Evolutionary conservation across 1,140 invertebrate species (phyloP).

Genomic region (Zaprionus gabonicus): DNA sequence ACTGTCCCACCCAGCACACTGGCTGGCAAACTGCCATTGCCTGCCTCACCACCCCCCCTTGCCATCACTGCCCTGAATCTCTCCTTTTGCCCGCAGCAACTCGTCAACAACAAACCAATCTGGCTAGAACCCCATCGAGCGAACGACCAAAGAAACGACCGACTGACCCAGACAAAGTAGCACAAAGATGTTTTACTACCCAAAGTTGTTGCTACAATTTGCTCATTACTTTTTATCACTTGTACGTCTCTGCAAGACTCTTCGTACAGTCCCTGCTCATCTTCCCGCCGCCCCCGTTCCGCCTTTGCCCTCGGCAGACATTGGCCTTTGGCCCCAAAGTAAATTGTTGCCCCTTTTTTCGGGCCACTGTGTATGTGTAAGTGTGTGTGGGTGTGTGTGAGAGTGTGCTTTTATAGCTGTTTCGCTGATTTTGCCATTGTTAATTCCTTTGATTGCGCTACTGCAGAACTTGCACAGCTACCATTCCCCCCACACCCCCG

Average conservation of each 20-base stretch:
- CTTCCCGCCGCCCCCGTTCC: not conserved
- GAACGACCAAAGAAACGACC: constrained; percentile 53
- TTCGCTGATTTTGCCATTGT: constrained; percentile 74
- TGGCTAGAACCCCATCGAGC: constrained; percentile 28
- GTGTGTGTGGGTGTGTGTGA: not conserved
- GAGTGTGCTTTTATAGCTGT: constrained; percentile 53
- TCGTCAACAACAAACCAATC: constrained; percentile 37
- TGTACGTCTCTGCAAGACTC: constrained; percentile 33
- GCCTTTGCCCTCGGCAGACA: constrained; percentile 15
- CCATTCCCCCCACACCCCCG: not conserved
- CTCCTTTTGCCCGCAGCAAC: constrained; percentile 3
- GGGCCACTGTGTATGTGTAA: not conserved
- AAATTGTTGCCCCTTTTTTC: constrained; percentile 76
- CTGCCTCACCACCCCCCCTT: not conserved
- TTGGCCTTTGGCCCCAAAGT: constrained; percentile 63
- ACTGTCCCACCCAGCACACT: constrained; percentile 34
- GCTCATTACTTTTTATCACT: constrained; percentile 83
- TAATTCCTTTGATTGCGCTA: constrained; percentile 66
- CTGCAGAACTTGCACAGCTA: constrained; percentile 39
- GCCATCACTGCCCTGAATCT: no score
- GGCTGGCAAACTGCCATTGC: constrained; percentile 27
- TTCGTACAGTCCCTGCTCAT: not conserved
- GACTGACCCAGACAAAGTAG: constrained; percentile 79
- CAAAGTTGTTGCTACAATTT: constrained; percentile 72
- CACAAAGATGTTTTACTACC: constrained; percentile 77